Conservation (phyloP, 1,140 invertebrate species). For the Drosophila grimshawi region DNA sequence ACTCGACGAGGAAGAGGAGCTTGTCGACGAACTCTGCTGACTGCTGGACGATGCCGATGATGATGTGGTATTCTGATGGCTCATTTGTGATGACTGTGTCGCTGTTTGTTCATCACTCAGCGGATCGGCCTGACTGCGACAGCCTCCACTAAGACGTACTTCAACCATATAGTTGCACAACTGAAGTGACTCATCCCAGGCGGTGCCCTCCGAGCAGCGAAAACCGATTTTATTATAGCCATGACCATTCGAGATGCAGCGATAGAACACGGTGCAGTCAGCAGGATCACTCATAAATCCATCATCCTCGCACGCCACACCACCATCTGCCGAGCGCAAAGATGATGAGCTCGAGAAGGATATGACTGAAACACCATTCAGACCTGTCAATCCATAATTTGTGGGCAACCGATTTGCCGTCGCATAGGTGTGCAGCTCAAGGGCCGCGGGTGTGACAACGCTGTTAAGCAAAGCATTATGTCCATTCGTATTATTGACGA, state of each 20-base stretch:
- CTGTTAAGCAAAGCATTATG: constrained; percentile 60
- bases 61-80: constrained; percentile 85
- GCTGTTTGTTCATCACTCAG: constrained; percentile 75
- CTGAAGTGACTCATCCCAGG: constrained; percentile 89
- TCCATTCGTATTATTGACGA: constrained; percentile 63
- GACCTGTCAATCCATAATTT: constrained; percentile 79
- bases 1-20: constrained; percentile 53
- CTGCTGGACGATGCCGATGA: constrained; percentile 54
- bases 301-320: constrained; percentile 84
- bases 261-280: constrained; percentile 91
- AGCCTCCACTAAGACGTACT: constrained; percentile 85
- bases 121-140: constrained; percentile 75
- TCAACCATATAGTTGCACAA: constrained; percentile 89
- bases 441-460: constrained; percentile 65
- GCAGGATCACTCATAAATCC: constrained; percentile 89
- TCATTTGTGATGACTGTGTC: constrained; percentile 73
- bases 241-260: constrained; percentile 88
- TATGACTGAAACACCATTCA: constrained; percentile 80
- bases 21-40: constrained; percentile 65
- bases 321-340: constrained; percentile 53
- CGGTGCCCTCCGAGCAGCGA: constrained; percentile 88
- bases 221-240: constrained; percentile 88
- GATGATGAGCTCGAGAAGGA: constrained; percentile 78
- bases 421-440: constrained; percentile 60
- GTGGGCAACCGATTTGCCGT: constrained; percentile 69